Evolutionary conservation across 23 tunicate genomes (phyloP), one percentile per base, ranked within the genome.

Genomic region (Trididemnum clinides): DNA sequence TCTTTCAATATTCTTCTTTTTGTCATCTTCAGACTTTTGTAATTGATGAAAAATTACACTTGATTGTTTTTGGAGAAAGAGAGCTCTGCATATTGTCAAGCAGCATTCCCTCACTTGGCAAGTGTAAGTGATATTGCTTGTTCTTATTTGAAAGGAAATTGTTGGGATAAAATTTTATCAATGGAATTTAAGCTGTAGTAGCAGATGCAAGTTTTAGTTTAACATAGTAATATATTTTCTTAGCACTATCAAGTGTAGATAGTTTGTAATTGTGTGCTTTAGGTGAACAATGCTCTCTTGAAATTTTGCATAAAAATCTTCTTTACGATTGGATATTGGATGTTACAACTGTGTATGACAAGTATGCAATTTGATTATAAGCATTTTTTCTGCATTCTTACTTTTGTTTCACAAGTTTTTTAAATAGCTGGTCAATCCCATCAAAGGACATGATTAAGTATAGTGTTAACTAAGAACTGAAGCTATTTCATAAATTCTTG

Each of bases 241-340:
- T 44, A 7, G 54, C 54, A 44, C 10, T 44, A 10, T 44, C 15
- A 7, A 44, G 10, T 44, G 10, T 44, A 7, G 54, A 10, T 44
- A 7, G 10, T 44, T 7, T 7, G 15, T 15, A 7, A 7, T 10
- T 7, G n/a, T 44, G n/a, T 77, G 12, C 19, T 18, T 25, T 51
- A 0, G 19, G 25, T 49, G 7, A 49, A 77, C 39, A 39, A 18
- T n/a, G 22, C 19, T 20, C 44, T 77, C 37, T 36, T 38, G n/a
- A 75, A 75, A 59, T 27, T 18, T 22, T 26, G 3, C 34, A 78
- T 51, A 22, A 51, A 4, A 34, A 22, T 28, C 4, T 25, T 5
- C 19, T 25, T 51, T 18, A 54, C 50, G 94, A 89, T 51, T 89
- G 94, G 94, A 84, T 89, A 4, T 79, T 69, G 72, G 94, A 89